Base-by-base conservation (phyloP, 2,888 invertebrate species). In the Thera britannica region DNA sequence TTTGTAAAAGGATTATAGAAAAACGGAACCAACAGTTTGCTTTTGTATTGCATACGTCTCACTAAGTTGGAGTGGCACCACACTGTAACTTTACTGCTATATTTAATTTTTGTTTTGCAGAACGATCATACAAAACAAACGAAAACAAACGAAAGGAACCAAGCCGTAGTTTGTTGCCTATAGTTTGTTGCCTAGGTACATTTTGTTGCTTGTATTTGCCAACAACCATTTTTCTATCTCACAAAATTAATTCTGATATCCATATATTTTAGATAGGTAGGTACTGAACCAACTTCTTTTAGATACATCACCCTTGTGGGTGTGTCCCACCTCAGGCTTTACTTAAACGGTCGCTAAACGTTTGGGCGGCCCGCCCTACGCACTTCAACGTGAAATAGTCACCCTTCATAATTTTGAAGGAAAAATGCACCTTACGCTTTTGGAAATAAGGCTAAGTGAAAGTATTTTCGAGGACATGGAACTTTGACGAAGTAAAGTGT, bases 301-400 rank as follows among this genome's bases (percentile, higher is more conserved):
- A 71, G 58, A 69, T 62, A 67, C 52, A 68, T 74, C 77, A 76
- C 85, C 86, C 83, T 78, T 77, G 87, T 85, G 93, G 93, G 93
- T 90, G 93, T 92, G 92, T 89, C 92, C 77, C 75, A 83, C 83
- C 81, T 87, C 86, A 71, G 69, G 83, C 87, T 86, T 87, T 85
- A 86, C 89, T 86, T 93, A 93, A 93, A 93, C 92, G 92, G 84
- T 89, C 88, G 89, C 89, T 93, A 93, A 93, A 93, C 93, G 93
- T 89, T 93, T 93, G 93, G 93, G 93, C 93, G 93, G 93, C 91
- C 93, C 93, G 93, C 93, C 93, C 93, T 92, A 87, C 86, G 78
- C 76, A 82, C 84, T 86, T 84, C 79, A 80, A 80, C 79, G 72
- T 79, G 82, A 88, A 83, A 82, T 71, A 83, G 85, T 79, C 77